phyloP scores from a whole-genome alignment of 2,113 vertebrate genomes.

The Varanus salvator region DNA sequence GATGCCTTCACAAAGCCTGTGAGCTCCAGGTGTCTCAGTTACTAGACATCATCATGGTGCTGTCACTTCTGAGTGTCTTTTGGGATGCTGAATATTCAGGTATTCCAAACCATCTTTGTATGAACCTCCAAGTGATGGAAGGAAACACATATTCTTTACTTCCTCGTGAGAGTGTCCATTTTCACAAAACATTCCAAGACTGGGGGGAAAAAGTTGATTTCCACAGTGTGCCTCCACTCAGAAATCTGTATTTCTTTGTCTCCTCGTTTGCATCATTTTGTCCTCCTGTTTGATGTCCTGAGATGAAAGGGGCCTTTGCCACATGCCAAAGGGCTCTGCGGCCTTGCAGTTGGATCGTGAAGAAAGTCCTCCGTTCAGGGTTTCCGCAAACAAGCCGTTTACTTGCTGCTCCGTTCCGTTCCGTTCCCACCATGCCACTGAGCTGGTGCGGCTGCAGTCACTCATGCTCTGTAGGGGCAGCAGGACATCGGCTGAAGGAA shows the following conservation, averaged over 20 bases:
- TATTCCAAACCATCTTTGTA: slow-evolving; percentile 31
- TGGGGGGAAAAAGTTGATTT: slow-evolving; percentile 34
- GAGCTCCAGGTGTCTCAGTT: slow-evolving; percentile 3
- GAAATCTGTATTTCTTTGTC: background rate
- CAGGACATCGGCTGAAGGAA: background rate
- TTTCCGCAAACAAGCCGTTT: slow-evolving; percentile 52
- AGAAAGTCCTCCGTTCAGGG: slow-evolving; percentile 71
- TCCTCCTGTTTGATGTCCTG: slow-evolving; percentile 29
- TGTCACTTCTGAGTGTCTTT: slow-evolving; percentile 20
- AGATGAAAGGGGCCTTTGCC: slow-evolving; percentile 65
- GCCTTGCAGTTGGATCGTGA: slow-evolving; percentile 38
- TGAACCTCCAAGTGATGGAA: slow-evolving; percentile 10
- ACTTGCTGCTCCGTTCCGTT: slow-evolving; percentile 9
- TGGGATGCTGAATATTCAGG: background rate
- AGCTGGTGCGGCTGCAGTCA: slow-evolving; percentile 32
- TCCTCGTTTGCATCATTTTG: slow-evolving; percentile 10
- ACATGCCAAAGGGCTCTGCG: slow-evolving; percentile 50
- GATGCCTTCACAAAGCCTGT: slow-evolving; percentile 28
- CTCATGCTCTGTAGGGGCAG: slow-evolving; percentile 1
- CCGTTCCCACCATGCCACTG: background rate
- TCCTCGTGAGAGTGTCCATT: slow-evolving; percentile 33
- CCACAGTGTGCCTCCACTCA: slow-evolving; percentile 32
- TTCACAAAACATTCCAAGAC: slow-evolving; percentile 32
- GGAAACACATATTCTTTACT: slow-evolving; percentile 20
- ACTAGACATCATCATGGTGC: slow-evolving; percentile 29